Evolutionary conservation across 2,888 invertebrate species (phyloP), one percentile per base, ranked within the genome.

Genomic region (Neuroscelio doddi): DNA sequence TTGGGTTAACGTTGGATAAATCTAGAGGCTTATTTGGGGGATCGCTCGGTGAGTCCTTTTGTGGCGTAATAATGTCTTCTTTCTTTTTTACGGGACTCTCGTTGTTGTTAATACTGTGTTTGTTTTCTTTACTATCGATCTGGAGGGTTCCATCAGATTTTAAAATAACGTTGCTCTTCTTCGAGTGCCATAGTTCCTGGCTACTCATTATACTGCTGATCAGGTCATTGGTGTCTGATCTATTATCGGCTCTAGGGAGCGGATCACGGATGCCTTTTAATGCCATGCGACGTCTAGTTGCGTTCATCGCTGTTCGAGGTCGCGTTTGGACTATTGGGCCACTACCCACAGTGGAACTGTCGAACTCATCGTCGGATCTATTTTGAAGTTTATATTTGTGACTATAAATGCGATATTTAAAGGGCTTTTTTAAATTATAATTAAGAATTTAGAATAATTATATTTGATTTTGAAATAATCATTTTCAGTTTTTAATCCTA

Each of bases 171-270:
- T 89, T 82, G 16, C 89, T 86, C 42, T 71, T 71, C 24, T 88
- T 90, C 3, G 91, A 90, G 79, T 92, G 91, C 85, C 93, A 88
- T 59, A 90, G 86, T 45, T 90, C 88, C 81, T 93, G 93, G 70
- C 89, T 88, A 66, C 89, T 89, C 74, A 94, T 85, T 70, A 94
- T 93, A 73, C 87, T 89, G 24, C 89, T 89, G 3, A 94, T 84
- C 5, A 94, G 75, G 83, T 93, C 92, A 1, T 81, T 53, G 1
- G 70, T 56, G 1, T 68, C 52, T 1, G 64, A 7, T 5, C 69
- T 41, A 0, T 66, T 57, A 5, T 46, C 24, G 10, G 49, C 10
- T 9, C 14, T 26, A 0, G 47, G 57, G 1, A 58, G 5, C 0
- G 81, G 78, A 34, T 68, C 69, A 1, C 49, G 50, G 10, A 82